A percentile compares a stretch with the other conserved stretches of the same genome.
Conservation (phyloP, 1,140 invertebrate genomes). For the Mercenaria mercenaria region DNA sequence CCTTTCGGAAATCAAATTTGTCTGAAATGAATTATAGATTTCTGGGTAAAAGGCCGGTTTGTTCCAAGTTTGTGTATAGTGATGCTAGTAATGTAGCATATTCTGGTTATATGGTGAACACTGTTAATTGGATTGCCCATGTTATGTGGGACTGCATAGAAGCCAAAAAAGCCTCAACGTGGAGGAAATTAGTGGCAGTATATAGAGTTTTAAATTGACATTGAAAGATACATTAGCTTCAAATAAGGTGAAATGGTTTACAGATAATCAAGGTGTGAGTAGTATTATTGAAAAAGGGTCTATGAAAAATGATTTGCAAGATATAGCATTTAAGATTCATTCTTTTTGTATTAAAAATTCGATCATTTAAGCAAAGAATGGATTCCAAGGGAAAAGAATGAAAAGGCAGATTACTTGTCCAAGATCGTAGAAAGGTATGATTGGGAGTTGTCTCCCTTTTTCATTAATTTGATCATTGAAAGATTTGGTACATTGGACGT, state of each 20-base stretch:
- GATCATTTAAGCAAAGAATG: background rate
- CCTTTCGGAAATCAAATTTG: background rate
- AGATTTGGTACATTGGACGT: background rate
- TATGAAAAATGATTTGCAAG: slow-evolving; percentile 17
- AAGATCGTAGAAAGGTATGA: slow-evolving; percentile 19
- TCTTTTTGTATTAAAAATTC: slow-evolving; percentile 3
- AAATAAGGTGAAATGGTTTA: background rate
- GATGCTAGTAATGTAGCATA: background rate
- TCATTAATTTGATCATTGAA: background rate
- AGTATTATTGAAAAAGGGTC: slow-evolving; percentile 8
- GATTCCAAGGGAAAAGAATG: background rate
- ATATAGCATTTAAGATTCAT: background rate
- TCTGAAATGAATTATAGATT: background rate
- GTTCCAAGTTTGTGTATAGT: slow-evolving; percentile 1
- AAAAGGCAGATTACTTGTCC: background rate
- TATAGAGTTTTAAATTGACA: background rate
- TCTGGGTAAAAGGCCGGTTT: background rate
- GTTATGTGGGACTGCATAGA: background rate
- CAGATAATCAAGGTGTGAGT: slow-evolving; percentile 2
- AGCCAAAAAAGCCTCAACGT: background rate
- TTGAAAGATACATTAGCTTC: background rate
- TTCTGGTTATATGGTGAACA: background rate
- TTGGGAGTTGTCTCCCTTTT: background rate
- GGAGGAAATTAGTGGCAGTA: background rate
- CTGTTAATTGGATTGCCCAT: background rate